Base-by-base conservation (phyloP, 2,888 invertebrate species). In the Podotricha telesiphe region DNA sequence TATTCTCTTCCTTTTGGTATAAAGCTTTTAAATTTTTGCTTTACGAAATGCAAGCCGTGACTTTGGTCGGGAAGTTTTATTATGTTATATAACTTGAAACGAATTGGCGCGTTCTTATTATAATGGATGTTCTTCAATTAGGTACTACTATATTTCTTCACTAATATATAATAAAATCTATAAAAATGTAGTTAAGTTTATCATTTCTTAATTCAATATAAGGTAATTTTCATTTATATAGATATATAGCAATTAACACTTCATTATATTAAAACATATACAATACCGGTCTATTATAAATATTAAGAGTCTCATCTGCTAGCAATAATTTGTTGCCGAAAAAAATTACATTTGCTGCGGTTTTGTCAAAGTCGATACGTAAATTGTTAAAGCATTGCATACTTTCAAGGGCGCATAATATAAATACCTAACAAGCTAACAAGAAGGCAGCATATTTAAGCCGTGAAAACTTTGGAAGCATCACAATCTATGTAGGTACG, bases 1-100 rank as follows among this genome's bases (percentile, higher is more conserved):
- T 59, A 59, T 59, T 59, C 22, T 45, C 22, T 59, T 59, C 45
- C n/a, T 59, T 22, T 45, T 45, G 59, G 15, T 45, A n/a, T 59
- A 59, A 45, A 45, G 45, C 40, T 42, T 59, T 59, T 59, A 45
- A 45, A 59, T 59, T 59, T 45, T 45, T 42, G n/a, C 0, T 59
- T 59, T 45, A 22, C 45, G 2, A 28, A 45, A n/a, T 42, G 15
- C 42, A 22, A 45, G 17, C 8, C n/a, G 10, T 20, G 20, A 58
- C 1, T 58, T 45, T 28, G n/a, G 22, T 22, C 45, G 6, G 10
- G n/a, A 13, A 6, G 22, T 45, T 45, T 22, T 22, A 11, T n/a
- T 45, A 10, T 42, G 28, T 1, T 42, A 58, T 42, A 42, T 28
- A 28, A 55, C 8, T 8, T 42, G 13, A 3, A 42, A 42, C 11